Evolutionary conservation across 1,140 invertebrate species (phyloP).

Genomic region (Calephelis virginiensis): DNA sequence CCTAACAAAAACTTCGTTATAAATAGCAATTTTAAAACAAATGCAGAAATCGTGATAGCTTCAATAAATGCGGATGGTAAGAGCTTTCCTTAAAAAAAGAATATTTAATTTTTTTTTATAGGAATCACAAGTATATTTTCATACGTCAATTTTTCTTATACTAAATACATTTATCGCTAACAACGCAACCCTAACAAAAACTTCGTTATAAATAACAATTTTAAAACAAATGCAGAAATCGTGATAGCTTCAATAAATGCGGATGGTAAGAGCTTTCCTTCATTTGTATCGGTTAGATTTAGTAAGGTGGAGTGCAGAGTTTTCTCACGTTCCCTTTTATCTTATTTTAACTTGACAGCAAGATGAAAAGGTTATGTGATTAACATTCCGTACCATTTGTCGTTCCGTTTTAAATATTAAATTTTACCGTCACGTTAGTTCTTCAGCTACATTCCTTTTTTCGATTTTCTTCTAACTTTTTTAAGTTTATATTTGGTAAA

Average conservation of each 20-base stretch:
- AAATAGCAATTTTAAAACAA: constrained; percentile 30
- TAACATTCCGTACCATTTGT: constrained; percentile 25
- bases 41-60: constrained; percentile 26
- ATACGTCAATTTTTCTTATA: too few relatives aligned
- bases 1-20: background rate
- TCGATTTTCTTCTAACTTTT: too few relatives aligned
- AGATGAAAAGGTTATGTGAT: constrained; percentile 28
- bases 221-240: constrained; percentile 30
- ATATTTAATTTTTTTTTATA: too few relatives aligned
- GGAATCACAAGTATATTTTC: too few relatives aligned
- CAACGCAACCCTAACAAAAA: background rate
- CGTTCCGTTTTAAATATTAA: constrained; percentile 20
- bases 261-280: constrained; percentile 37
- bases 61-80: constrained; percentile 40
- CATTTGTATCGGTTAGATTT: constrained; percentile 39
- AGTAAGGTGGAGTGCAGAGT: constrained; percentile 17
- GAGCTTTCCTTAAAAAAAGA: constrained; percentile 29
- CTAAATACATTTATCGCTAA: too few relatives aligned
- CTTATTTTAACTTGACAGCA: constrained; percentile 20
- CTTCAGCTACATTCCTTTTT: constrained; percentile 24
- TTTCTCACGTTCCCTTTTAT: constrained; percentile 26
- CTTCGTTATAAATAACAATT: constrained; percentile 22
- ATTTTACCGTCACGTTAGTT: constrained; percentile 23
- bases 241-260: constrained; percentile 36
- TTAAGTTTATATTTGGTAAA: too few relatives aligned